A percentile compares a stretch with the other conserved stretches of the same genome.
These are phyloP conservation scores for Cephus rjabovi DNA, from an alignment of 2,888 invertebrate genomes.

Conservation along the genomic window DNA sequence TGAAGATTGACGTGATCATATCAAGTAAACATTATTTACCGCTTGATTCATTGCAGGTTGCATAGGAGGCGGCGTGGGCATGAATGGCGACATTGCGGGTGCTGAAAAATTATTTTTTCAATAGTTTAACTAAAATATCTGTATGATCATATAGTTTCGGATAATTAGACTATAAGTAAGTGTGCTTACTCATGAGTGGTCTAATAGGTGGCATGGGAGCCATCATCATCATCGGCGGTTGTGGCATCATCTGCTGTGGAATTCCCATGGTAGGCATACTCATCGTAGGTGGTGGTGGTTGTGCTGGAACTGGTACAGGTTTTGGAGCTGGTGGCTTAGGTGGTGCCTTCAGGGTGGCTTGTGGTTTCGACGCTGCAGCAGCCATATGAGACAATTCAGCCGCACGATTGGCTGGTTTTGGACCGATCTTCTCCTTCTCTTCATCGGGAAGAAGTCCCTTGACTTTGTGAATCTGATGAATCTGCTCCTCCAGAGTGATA, in stretches of 20 bases:
- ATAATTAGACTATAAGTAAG: constrained; percentile 28
- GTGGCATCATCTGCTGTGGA: constrained; percentile 70
- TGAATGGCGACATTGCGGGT: constrained; percentile 64
- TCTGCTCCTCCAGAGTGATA: constrained; percentile 96
- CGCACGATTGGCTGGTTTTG: constrained; percentile 76
- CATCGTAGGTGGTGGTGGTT: constrained; percentile 63
- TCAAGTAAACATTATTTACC: constrained; percentile 39
- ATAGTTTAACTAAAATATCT: constrained; percentile 5
- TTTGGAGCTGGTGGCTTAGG: constrained; percentile 61
- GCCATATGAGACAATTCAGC: constrained; percentile 62
- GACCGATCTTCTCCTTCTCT: constrained; percentile 97
- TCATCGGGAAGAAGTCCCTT: constrained; percentile 95
- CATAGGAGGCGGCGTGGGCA: constrained; percentile 63
- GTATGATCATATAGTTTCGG: background rate
- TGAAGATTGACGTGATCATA: background rate
- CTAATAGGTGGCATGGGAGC: constrained; percentile 71
- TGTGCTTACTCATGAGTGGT: constrained; percentile 70
- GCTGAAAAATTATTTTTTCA: constrained; percentile 34
- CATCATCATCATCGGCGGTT: constrained; percentile 75
- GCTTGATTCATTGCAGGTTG: constrained; percentile 64
- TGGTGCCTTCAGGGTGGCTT: constrained; percentile 60
- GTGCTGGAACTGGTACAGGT: constrained; percentile 64
- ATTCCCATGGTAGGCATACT: constrained; percentile 64
- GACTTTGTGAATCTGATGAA: constrained; percentile 96
- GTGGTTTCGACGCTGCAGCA: constrained; percentile 60